Percentiles rank a stretch among this genome's conserved stretches.
phyloP scores from a whole-genome alignment of 2,113 vertebrate genomes.

The Pristiophorus japonicus region DNA sequence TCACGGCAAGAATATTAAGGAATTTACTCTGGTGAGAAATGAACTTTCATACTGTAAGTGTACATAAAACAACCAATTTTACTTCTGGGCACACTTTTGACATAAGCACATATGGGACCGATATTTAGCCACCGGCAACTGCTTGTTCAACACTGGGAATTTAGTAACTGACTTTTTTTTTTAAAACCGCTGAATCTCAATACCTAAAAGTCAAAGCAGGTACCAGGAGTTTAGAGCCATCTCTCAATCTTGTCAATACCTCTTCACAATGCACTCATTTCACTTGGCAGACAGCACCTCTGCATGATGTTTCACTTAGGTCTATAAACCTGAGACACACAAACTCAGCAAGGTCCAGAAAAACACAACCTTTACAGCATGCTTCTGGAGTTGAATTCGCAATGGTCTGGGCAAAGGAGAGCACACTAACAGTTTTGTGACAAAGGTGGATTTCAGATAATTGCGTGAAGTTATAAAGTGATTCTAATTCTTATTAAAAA shows the following conservation, averaged over 20 bases:
- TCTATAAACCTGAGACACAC: background rate
- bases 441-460: background rate
- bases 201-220: background rate
- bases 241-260: background rate
- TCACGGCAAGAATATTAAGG: background rate
- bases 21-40: background rate
- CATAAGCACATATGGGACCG: background rate
- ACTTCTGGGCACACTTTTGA: background rate
- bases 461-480: background rate
- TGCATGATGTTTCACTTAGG: background rate
- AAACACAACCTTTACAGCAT: background rate
- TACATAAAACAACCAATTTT: background rate
- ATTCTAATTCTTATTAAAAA: constrained; percentile 3
- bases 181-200: background rate
- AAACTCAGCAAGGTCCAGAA: background rate
- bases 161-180: background rate
- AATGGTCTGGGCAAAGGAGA: background rate
- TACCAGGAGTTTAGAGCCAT: background rate
- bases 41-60: background rate
- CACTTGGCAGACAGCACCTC: background rate
- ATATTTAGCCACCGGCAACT: background rate
- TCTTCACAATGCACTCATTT: background rate
- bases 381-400: background rate
- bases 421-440: background rate
- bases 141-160: background rate